A percentile compares a stretch with the other conserved stretches of the same genome.
These are phyloP conservation scores for Neogale vison DNA, from an alignment of 2,113 vertebrate genomes.

Conservation along the genomic window DNA sequence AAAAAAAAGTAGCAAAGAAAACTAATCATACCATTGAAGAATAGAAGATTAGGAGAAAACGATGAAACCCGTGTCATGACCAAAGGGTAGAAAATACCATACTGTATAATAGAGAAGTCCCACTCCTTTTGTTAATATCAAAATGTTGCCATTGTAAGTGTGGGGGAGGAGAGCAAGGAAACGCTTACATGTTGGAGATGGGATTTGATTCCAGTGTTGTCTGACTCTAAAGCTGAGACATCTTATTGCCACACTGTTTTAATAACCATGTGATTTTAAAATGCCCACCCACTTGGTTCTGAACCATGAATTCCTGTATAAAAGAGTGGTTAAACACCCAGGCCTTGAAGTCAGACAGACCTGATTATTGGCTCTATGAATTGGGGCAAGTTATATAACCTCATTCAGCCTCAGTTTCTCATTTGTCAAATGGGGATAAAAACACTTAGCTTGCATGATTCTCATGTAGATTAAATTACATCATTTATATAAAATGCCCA, in stretches of 20 bases:
- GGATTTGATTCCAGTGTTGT: background rate
- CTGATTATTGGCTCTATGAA: background rate
- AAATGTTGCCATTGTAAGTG: background rate
- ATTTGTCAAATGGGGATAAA: background rate
- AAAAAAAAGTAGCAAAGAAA: background rate
- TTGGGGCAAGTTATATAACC: background rate
- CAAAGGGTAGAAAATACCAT: background rate
- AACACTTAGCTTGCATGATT: background rate
- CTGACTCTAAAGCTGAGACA: background rate
- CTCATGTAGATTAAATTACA: background rate
- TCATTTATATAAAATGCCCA: background rate
- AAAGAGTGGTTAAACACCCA: background rate
- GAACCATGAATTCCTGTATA: background rate
- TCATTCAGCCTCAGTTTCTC: background rate
- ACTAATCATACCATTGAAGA: background rate
- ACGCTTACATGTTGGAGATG: background rate
- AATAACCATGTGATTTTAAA: background rate
- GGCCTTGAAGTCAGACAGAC: background rate
- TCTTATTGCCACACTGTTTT: background rate
- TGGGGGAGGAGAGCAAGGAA: background rate
- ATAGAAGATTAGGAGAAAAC: background rate
- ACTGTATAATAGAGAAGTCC: background rate
- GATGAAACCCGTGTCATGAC: background rate
- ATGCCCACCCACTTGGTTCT: background rate
- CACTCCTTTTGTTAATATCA: background rate